Base-by-base conservation (phyloP, 2,888 invertebrate genomes). In the Dolichomitus sp. region DNA sequence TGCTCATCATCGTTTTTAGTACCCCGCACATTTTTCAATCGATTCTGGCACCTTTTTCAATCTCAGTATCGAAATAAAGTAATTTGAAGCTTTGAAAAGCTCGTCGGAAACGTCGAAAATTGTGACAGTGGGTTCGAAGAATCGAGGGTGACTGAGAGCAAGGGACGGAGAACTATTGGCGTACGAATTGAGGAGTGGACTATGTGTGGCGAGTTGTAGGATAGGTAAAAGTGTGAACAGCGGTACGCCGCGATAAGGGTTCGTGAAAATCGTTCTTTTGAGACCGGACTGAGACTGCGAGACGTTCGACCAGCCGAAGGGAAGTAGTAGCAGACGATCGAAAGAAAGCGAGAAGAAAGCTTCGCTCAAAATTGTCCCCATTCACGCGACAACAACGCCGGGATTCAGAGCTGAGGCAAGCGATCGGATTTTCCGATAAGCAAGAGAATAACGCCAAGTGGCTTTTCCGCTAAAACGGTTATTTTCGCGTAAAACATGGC, bases 351-450 rank as follows among this genome's bases (percentile, higher is more conserved):
- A 76, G 79, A 7, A 86, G 87, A 89, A 86, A 91, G 89, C 84
- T 86, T 87, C 86, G 84, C 87, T 87, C 86, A 89, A 91, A 92
- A 92, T 91, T 91, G 91, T 87, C 86, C 82, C 84, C 87, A 88
- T 90, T 90, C 87, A 85, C 63, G 77, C 57, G 78, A 54, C 74
- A 74, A 75, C 75, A 80, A 73, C 72, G 72, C 48, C 63, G 48
- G 54, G 72, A n/a, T 54, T 66, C 63, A 68, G 72, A 69, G 27
- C 76, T 54, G 48, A n/a, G 80, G 54, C 70, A 69, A 76, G 78
- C 85, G 87, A 89, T 88, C 87, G 87, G 85, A 82, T 87, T 87
- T 83, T 68, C 80, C 86, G 89, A 89, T 90, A 89, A 89, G 85
- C 86, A 75, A 73, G 61, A 75, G 81, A 87, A 86, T 88, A 88